Conservation (phyloP, 2,113 vertebrate genomes). For the Lepisosteus osseus region DNA sequence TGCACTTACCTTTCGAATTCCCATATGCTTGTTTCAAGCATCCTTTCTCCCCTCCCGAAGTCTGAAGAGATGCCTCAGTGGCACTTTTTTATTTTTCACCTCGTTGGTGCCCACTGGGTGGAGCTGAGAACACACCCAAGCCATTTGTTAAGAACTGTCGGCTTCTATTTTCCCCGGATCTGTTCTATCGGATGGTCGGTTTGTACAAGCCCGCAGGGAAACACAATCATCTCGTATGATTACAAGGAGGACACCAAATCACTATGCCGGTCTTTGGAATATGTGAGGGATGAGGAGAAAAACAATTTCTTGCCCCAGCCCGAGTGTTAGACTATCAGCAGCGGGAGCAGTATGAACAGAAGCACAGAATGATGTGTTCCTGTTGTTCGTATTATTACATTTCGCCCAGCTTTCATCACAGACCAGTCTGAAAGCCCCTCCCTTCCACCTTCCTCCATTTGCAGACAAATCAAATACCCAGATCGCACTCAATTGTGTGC, state of each 20-base stretch:
- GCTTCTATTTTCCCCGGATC: constrained; percentile 21
- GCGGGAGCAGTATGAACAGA: too few relatives aligned
- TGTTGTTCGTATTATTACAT: not conserved
- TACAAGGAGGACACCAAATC: constrained; percentile 35
- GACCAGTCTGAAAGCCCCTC: not conserved
- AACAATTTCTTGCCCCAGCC: too few relatives aligned
- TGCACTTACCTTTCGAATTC: too few relatives aligned
- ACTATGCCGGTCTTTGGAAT: too few relatives aligned
- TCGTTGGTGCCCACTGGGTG: constrained; percentile 24
- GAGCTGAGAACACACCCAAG: constrained; percentile 22
- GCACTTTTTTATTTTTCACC: not conserved
- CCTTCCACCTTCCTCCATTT: not conserved
- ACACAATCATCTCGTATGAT: constrained; percentile 39
- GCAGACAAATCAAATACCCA: not conserved
- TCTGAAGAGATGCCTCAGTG: too few relatives aligned
- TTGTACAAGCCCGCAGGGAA: constrained; percentile 38
- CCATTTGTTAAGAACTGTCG: constrained; percentile 29
- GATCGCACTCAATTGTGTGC: not conserved
- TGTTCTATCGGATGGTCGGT: constrained; percentile 30
- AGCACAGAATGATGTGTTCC: too few relatives aligned
- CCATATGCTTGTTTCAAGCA: too few relatives aligned
- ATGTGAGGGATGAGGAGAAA: too few relatives aligned
- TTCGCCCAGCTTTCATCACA: not conserved
- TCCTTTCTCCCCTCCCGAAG: too few relatives aligned
- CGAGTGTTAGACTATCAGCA: too few relatives aligned